These are phyloP conservation scores for Edolisoma coerulescens DNA, from an alignment of 2,113 vertebrate genomes.

Conservation along the genomic window DNA sequence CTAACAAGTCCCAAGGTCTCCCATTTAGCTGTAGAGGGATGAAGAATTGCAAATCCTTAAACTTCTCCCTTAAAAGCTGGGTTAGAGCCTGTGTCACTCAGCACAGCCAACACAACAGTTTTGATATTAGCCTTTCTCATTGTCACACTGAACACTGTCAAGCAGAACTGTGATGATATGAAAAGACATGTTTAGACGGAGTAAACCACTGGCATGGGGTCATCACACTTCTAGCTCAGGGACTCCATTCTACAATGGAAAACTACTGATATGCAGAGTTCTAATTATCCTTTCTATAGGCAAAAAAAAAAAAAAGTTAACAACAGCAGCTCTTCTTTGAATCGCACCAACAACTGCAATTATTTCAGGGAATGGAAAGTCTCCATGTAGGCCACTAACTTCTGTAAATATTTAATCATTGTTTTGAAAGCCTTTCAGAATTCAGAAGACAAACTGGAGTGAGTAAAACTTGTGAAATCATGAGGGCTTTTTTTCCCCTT, in stretches of 20 bases:
- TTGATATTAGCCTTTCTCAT: neutral
- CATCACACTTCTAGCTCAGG: neutral
- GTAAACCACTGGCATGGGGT: neutral
- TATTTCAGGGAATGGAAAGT: neutral
- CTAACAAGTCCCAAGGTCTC: neutral
- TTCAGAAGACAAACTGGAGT: neutral
- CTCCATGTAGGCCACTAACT: neutral
- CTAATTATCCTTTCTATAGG: neutral
- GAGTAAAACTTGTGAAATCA: neutral
- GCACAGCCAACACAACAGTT: neutral
- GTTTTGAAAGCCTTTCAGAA: neutral
- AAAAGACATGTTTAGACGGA: neutral
- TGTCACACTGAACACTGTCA: neutral
- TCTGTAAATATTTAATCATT: neutral
- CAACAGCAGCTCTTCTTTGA: neutral
- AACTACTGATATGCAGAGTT: neutral
- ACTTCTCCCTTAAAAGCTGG: neutral
- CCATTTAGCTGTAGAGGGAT: neutral
- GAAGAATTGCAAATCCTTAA: neutral
- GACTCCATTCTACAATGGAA: neutral
- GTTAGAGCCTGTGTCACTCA: neutral
- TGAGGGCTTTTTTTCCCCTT: fast-evolving
- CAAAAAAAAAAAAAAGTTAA: neutral
- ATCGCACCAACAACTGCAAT: neutral
- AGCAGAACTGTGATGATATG: neutral